Evolutionary conservation across 2,888 invertebrate species (phyloP).

Genomic region (Melanargia galathea): DNA sequence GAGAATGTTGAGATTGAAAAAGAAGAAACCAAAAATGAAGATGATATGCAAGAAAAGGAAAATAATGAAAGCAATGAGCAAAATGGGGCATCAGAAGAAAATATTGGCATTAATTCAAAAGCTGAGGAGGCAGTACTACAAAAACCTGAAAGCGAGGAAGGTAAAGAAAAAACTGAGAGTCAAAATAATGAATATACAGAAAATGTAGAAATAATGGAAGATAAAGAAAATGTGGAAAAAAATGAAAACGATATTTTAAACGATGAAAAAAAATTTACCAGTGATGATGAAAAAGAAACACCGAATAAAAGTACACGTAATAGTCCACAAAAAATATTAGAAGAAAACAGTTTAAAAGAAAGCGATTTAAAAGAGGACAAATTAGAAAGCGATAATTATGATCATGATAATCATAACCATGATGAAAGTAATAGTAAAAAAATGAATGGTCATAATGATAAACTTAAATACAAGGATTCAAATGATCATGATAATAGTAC

Average conservation of each 20-base stretch:
- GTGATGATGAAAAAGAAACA: slow-evolving; percentile 41
- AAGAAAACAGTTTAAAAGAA: slow-evolving; percentile 30
- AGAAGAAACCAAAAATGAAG: slow-evolving; percentile 41
- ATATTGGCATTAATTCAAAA: background rate
- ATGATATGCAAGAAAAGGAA: slow-evolving; percentile 39
- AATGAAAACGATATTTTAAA: slow-evolving; percentile 29
- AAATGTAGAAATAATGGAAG: slow-evolving; percentile 27
- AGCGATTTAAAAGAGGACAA: slow-evolving; percentile 17
- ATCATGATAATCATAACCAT: slow-evolving; percentile 18
- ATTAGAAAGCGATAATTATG: slow-evolving; percentile 9
- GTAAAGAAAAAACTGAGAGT: slow-evolving; percentile 27
- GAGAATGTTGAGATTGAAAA: slow-evolving; percentile 48
- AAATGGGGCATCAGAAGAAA: background rate
- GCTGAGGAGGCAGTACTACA: slow-evolving; percentile 35
- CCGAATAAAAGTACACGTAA: slow-evolving; percentile 31
- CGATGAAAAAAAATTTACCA: slow-evolving; percentile 24
- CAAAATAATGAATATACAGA: slow-evolving; percentile 41
- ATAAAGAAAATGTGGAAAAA: slow-evolving; percentile 27
- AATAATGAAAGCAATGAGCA: slow-evolving; percentile 30
- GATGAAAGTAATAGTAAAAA: slow-evolving; percentile 19
- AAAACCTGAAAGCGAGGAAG: slow-evolving; percentile 37
- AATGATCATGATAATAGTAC: slow-evolving; percentile 4
- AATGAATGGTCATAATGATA: slow-evolving; percentile 15
- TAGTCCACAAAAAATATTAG: slow-evolving; percentile 26
- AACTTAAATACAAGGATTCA: slow-evolving; percentile 27